Percentiles rank a stretch among this genome's conserved stretches.
phyloP scores from a whole-genome alignment of 2,113 vertebrate genomes.

The Benitochromis conjunctus region DNA sequence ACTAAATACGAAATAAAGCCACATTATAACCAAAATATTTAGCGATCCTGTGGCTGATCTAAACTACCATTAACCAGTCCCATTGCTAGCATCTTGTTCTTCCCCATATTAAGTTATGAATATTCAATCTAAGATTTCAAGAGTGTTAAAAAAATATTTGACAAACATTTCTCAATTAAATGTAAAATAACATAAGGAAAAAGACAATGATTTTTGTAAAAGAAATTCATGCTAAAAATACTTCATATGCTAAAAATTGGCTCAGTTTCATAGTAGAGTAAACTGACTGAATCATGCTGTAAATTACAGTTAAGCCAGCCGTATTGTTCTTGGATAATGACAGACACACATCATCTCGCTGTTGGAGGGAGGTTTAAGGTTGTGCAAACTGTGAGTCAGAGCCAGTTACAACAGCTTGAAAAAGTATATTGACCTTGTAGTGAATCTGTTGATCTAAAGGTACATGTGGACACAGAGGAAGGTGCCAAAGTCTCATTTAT shows the following conservation, averaged over 20 bases:
- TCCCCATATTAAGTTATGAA: neutral
- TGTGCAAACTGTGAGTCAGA: slow-evolving; percentile 27
- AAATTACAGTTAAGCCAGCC: neutral
- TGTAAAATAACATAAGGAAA: neutral
- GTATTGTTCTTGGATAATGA: slow-evolving; percentile 14
- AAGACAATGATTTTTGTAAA: neutral
- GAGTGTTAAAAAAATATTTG: neutral
- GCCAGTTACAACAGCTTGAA: slow-evolving; percentile 19
- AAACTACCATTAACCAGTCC: neutral
- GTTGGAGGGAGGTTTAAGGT: slow-evolving; percentile 27
- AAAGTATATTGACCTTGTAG: slow-evolving; percentile 16
- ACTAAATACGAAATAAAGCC: neutral
- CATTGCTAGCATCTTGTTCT: neutral
- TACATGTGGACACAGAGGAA: neutral
- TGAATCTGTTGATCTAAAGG: neutral
- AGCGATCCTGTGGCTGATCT: neutral
- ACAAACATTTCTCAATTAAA: neutral
- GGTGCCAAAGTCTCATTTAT: neutral
- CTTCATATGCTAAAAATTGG: neutral
- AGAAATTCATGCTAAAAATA: neutral
- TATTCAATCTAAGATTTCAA: neutral
- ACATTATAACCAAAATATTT: neutral
- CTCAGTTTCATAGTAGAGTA: neutral
- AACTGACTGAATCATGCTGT: neutral
- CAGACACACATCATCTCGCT: neutral